Conservation (phyloP, 2,113 vertebrate species). For the Notarius lentiginosus region DNA sequence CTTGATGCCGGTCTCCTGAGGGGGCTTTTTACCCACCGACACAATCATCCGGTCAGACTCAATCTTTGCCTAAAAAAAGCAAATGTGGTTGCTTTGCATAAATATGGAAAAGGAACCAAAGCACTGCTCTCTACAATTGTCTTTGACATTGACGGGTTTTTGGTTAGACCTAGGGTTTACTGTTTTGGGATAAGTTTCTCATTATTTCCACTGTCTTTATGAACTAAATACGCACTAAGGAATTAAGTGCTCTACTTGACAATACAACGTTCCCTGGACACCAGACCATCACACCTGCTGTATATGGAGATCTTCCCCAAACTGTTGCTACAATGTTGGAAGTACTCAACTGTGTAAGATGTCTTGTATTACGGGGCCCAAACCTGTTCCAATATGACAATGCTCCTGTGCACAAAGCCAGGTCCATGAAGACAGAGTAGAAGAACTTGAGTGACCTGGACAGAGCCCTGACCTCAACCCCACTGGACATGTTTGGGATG, state of each 20-base stretch:
- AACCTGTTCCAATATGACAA: not conserved
- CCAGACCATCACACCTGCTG: not conserved
- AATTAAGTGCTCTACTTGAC: not conserved
- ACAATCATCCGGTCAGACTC: slow-evolving; percentile 85
- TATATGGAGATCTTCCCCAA: not conserved
- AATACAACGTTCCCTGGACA: not conserved
- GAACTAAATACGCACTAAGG: not conserved
- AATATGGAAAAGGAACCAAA: not conserved
- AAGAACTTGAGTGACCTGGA: not conserved
- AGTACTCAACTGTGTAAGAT: not conserved
- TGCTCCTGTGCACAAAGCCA: not conserved
- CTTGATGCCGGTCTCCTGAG: slow-evolving; percentile 82
- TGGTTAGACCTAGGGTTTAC: not conserved
- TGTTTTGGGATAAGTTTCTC: not conserved
- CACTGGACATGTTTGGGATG: not conserved
- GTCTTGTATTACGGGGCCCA: not conserved
- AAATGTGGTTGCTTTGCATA: not conserved
- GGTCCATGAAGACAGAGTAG: not conserved
- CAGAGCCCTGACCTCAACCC: not conserved
- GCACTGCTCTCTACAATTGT: not conserved
- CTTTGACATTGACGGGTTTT: not conserved
- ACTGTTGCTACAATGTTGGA: not conserved
- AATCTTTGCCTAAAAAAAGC: slow-evolving; percentile 79
- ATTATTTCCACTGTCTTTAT: not conserved
- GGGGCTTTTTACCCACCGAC: slow-evolving; percentile 88